A percentile compares a stretch with the other conserved stretches of the same genome.
These are phyloP conservation scores for Magallana angulata DNA, from an alignment of 1,140 invertebrate genomes.

Conservation along the genomic window DNA sequence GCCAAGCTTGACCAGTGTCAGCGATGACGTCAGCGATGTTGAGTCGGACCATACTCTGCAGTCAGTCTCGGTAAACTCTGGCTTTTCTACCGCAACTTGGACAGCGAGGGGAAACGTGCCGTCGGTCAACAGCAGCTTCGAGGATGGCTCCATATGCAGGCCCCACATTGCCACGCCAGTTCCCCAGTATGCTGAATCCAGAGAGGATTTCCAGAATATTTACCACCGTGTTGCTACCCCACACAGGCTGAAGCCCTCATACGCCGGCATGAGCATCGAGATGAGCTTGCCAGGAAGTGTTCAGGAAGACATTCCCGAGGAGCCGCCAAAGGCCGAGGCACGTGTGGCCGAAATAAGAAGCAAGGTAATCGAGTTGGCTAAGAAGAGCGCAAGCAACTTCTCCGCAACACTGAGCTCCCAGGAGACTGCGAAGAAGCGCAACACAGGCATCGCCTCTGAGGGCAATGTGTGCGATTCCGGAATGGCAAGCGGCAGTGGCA, in stretches of 20 bases:
- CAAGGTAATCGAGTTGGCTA: neutral
- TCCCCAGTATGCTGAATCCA: neutral
- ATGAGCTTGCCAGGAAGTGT: too few relatives aligned
- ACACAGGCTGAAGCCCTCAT: neutral
- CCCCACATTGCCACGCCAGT: neutral
- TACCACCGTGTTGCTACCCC: neutral
- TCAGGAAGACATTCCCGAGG: neutral
- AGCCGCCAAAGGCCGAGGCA: neutral
- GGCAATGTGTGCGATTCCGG: neutral
- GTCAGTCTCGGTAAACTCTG: neutral
- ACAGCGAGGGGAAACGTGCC: neutral
- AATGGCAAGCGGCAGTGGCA: neutral
- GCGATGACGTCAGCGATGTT: neutral
- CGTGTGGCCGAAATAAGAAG: neutral
- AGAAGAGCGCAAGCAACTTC: neutral
- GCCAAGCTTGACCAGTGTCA: neutral
- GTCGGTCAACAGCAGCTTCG: neutral
- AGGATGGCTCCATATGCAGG: neutral
- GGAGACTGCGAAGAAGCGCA: neutral
- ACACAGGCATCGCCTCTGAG: neutral
- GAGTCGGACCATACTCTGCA: neutral
- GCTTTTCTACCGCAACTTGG: neutral
- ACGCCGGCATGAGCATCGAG: too few relatives aligned
- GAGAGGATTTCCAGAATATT: neutral
- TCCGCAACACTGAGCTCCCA: neutral